These are phyloP conservation scores for Troilus luridus DNA, from an alignment of 2,888 invertebrate species.

Conservation along the genomic window DNA sequence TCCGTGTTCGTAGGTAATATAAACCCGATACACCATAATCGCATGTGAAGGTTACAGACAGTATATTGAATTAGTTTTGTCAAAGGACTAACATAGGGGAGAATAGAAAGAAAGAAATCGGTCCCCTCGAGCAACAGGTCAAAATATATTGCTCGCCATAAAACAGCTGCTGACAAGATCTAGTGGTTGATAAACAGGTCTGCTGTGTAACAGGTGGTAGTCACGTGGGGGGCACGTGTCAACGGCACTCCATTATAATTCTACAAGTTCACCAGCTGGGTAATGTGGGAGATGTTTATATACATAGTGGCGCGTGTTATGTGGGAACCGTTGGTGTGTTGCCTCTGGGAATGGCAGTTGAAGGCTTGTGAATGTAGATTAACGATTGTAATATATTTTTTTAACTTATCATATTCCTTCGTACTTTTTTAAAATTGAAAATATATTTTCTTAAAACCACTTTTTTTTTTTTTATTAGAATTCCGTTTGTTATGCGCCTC, in stretches of 20 bases:
- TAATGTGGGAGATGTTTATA: neutral
- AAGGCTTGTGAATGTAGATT: too few species aligned
- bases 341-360: too few species aligned
- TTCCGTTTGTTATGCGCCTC: too few species aligned
- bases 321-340: neutral
- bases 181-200: conserved; percentile 28
- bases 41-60: neutral
- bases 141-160: conserved; percentile 33
- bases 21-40: too few species aligned
- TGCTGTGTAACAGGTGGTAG: conserved; percentile 14
- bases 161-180: conserved; percentile 36
- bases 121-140: neutral
- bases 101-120: neutral
- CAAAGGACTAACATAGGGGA: neutral
- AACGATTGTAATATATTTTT: too few species aligned
- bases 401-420: too few species aligned
- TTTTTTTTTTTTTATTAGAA: too few species aligned
- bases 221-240: conserved; percentile 4
- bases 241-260: neutral
- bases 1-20: too few species aligned
- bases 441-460: too few species aligned
- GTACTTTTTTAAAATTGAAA: too few species aligned
- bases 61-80: neutral
- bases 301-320: neutral
- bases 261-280: neutral